phyloP scores from a whole-genome alignment of 2,113 vertebrate species.

The Empidonax alnorum region DNA sequence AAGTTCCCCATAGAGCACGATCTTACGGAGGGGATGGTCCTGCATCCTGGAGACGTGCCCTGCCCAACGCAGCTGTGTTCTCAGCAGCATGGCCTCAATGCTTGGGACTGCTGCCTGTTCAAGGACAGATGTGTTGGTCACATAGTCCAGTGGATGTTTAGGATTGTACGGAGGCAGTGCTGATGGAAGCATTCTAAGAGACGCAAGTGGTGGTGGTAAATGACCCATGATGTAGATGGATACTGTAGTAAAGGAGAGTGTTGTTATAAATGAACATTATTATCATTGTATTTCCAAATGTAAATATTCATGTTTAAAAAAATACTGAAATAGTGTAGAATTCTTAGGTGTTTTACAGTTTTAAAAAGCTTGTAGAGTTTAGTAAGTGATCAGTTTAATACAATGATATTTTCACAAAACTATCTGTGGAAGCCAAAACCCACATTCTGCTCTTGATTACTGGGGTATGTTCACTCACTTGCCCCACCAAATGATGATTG shows the following conservation, averaged over 20 bases:
- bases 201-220: too few species aligned
- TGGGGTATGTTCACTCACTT: neutral
- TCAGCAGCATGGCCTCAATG: too few species aligned
- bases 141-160: too few species aligned
- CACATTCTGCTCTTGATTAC: neutral
- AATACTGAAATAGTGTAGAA: neutral
- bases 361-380: neutral
- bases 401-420: neutral
- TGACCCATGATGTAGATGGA: neutral
- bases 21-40: too few species aligned
- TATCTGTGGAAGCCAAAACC: neutral
- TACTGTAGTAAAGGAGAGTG: neutral
- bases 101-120: too few species aligned
- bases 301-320: neutral
- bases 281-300: neutral
- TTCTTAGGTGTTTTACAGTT: neutral
- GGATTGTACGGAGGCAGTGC: too few species aligned
- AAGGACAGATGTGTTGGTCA: too few species aligned
- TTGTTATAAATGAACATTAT: neutral
- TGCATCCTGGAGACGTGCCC: too few species aligned
- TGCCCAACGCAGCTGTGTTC: too few species aligned
- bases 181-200: too few species aligned
- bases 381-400: neutral
- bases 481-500: neutral
- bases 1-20: too few species aligned